phyloP scores from a whole-genome alignment of 2,888 invertebrate species.

The Tineola bisselliella region DNA sequence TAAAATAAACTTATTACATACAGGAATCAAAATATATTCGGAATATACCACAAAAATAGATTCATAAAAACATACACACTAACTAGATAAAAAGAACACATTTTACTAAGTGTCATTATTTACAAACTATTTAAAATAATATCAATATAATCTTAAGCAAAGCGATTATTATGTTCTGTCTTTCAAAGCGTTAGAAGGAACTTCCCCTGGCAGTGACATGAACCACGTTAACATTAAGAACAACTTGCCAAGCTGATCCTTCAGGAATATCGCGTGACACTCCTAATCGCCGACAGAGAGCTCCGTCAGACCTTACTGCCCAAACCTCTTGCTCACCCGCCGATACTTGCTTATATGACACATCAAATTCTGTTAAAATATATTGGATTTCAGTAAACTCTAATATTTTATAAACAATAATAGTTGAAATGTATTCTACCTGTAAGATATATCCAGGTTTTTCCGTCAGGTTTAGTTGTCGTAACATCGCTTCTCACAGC shows the following conservation, averaged over 20 bases:
- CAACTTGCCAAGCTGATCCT: slow-evolving; percentile 82
- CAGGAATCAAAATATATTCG: neutral
- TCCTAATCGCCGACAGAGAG: slow-evolving; percentile 77
- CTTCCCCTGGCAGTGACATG: slow-evolving; percentile 44
- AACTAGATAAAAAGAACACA: no score
- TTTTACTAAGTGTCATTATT: no score
- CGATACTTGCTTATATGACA: slow-evolving; percentile 75
- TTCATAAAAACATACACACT: neutral
- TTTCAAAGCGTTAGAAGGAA: neutral
- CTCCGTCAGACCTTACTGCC: slow-evolving; percentile 78
- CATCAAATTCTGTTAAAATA: slow-evolving; percentile 40
- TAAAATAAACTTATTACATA: neutral
- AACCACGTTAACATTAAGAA: slow-evolving; percentile 66
- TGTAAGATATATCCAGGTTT: slow-evolving; percentile 79
- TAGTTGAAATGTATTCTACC: slow-evolving; percentile 28
- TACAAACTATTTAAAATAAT: no score
- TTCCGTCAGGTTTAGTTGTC: slow-evolving; percentile 80
- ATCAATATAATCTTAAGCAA: no score
- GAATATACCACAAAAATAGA: neutral
- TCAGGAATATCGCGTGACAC: slow-evolving; percentile 76
- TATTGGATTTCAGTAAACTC: neutral
- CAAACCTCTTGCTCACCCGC: slow-evolving; percentile 77
- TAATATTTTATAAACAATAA: no score
- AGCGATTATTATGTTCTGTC: no score
- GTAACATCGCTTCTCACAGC: slow-evolving; percentile 83